Conservation (phyloP, 2,113 vertebrate species). For the Clarias gariepinus region DNA sequence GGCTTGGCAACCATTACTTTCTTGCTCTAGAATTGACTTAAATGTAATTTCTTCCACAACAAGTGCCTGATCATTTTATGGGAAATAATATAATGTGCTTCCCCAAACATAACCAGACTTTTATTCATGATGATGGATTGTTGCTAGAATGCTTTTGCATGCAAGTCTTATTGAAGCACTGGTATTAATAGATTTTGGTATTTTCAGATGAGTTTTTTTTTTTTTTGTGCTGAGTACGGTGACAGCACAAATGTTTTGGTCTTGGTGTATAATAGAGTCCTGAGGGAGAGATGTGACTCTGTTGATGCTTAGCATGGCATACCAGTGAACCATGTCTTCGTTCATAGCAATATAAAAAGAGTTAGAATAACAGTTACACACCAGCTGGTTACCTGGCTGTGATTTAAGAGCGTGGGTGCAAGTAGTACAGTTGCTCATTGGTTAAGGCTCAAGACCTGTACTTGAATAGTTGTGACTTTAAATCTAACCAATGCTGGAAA, state of each 20-base stretch:
- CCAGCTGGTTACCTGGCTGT: neutral
- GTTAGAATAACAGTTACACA: neutral
- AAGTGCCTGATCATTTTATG: constrained; percentile 14
- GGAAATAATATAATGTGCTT: constrained; percentile 25
- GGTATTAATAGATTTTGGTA: constrained; percentile 37
- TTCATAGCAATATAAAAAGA: neutral
- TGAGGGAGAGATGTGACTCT: constrained; percentile 1
- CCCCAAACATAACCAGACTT: constrained; percentile 22
- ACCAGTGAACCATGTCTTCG: neutral
- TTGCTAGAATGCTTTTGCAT: constrained; percentile 13
- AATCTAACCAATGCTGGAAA: neutral
- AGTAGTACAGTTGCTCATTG: neutral
- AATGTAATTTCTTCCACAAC: constrained; percentile 15
- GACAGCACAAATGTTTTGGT: constrained; percentile 26
- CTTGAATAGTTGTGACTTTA: neutral
- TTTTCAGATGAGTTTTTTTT: constrained; percentile 13
- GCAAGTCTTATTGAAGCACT: constrained; percentile 1
- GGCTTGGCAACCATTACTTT: constrained; percentile 11
- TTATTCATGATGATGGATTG: constrained; percentile 27
- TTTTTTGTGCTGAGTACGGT: constrained; percentile 22
- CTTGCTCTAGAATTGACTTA: neutral
- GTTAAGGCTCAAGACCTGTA: neutral
- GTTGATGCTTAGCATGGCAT: constrained; percentile 28
- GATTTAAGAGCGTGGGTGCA: neutral
- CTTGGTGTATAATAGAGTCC: constrained; percentile 32